Percentiles rank a stretch among this genome's conserved stretches.
phyloP scores from a whole-genome alignment of 2,888 invertebrate genomes.

The Cetonia aurata region DNA sequence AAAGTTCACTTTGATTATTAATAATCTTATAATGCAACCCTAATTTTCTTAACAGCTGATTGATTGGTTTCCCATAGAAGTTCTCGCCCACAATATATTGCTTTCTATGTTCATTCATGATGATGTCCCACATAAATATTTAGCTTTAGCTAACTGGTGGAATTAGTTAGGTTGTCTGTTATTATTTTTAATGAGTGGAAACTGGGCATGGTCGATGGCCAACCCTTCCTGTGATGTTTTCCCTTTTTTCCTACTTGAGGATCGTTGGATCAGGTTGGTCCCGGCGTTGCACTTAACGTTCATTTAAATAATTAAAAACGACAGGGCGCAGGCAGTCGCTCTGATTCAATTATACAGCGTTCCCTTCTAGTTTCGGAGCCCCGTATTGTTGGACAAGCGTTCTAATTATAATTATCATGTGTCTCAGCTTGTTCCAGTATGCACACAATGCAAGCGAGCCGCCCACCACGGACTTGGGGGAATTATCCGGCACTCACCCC shows the following conservation, averaged over 20 bases:
- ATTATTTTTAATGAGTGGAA: too few relatives aligned
- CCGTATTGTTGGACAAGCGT: slow-evolving; percentile 50
- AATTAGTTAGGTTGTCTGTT: too few relatives aligned
- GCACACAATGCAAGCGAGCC: slow-evolving; percentile 11
- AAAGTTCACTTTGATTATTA: too few relatives aligned
- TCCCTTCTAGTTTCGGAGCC: slow-evolving; percentile 44
- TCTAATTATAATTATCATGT: slow-evolving; percentile 54
- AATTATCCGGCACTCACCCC: slow-evolving; percentile 45
- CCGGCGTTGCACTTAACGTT: slow-evolving; percentile 45
- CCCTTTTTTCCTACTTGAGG: slow-evolving; percentile 3
- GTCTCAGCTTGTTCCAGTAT: slow-evolving; percentile 49
- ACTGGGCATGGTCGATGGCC: too few relatives aligned
- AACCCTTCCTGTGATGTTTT: too few relatives aligned
- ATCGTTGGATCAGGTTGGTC: slow-evolving; percentile 7
- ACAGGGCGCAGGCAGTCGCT: slow-evolving; percentile 46
- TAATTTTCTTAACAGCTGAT: too few relatives aligned
- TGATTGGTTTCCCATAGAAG: too few relatives aligned
- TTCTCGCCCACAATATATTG: too few relatives aligned
- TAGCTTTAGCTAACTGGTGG: too few relatives aligned
- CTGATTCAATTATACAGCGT: slow-evolving; percentile 49
- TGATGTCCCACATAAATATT: too few relatives aligned
- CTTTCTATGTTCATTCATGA: too few relatives aligned
- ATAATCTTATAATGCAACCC: too few relatives aligned
- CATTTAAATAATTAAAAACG: slow-evolving; percentile 51
- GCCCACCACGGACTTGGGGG: slow-evolving; percentile 31